Base-by-base conservation (phyloP, 2,888 invertebrate species). In the Apoda limacodes region DNA sequence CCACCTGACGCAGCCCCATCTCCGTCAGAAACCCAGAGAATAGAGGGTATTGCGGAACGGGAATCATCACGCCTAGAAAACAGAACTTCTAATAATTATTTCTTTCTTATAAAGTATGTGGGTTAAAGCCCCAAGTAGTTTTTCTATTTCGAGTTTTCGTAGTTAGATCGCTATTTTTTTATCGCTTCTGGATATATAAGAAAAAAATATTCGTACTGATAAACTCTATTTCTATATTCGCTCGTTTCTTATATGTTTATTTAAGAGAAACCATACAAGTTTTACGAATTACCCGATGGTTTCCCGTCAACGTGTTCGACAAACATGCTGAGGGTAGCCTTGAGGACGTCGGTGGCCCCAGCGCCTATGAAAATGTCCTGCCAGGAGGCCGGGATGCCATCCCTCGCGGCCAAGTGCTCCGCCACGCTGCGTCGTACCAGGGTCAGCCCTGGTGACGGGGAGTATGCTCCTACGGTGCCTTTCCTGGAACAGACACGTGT, bases 31-130 rank as follows among this genome's bases (percentile, higher is more conserved):
- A 88, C 1, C 96, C 98, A 0, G 97, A 95, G 72, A 98, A 99
- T 3, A 99, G 80, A 0, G 98, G 98, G 71, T 99, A 98, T 60
- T 98, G 98, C 0, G 98, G 98, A 51, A 96, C 95, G 0, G 98
- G 98, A 41, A 97, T 89, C 93, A 99, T 89, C 3, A 98, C 88
- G 15, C 96, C 98, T 31, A 82, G 3, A n/a, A n/a, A n/a, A n/a
- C n/a, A n/a, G n/a, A n/a, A n/a, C n/a, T n/a, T n/a, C n/a, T n/a
- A n/a, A n/a, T n/a, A n/a, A n/a, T n/a, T n/a, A n/a, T n/a, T n/a
- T n/a, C n/a, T n/a, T n/a, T n/a, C n/a, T n/a, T n/a, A n/a, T n/a
- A n/a, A n/a, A n/a, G n/a, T n/a, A n/a, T n/a, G n/a, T n/a, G n/a
- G n/a, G n/a, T n/a, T n/a, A n/a, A n/a, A n/a, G n/a, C n/a, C n/a